Evolutionary conservation across 1,140 invertebrate genomes (phyloP), one percentile per base, ranked within the genome.

Genomic region (Oryctes rhinoceros): DNA sequence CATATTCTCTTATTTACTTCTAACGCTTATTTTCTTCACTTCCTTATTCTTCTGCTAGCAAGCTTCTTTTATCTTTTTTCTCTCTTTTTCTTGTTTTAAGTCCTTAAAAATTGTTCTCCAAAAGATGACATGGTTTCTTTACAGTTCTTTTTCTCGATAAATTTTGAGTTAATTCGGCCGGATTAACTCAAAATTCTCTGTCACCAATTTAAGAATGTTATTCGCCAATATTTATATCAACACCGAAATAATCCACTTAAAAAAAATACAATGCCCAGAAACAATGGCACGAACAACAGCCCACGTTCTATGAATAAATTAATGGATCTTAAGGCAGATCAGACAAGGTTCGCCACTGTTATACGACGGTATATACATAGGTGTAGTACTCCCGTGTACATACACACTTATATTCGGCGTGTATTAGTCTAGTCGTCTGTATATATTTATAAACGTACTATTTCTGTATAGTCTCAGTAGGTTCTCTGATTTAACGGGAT

Each of bases 401-500:
- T 10, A 44, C 39, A 44, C 9, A 18, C 53, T 30, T 30, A 30
- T 30, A 15, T 18, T 59, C 39, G 39, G 53, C 18, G 53, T 59
- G 53, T 59, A 18, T 59, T 59, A 59, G 53, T 59, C 53, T 59
- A 59, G 53, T 59, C 13, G 53, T 59, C 53, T 59, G 53, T 59
- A 71, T 71, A 71, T 71, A 71, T 71, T 71, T 71, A 71, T 71
- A 71, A 71, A 37, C 65, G 18, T 20, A 71, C 65, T 71, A 71
- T 71, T 71, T 71, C 65, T 37, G 65, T 71, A 71, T 71, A 24
- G 18, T 71, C 35, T 71, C 65, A 71, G 65, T 71, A 71, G 65
- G 35, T 71, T 37, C 35, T 71, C 65, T 59, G 53, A 59, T 59
- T 59, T 37, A 71, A 35, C 65, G 35, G 65, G 65, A 71, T 59